Evolutionary conservation across 2,113 vertebrate genomes (phyloP).

Genomic region (Grammomys dolichurus): DNA sequence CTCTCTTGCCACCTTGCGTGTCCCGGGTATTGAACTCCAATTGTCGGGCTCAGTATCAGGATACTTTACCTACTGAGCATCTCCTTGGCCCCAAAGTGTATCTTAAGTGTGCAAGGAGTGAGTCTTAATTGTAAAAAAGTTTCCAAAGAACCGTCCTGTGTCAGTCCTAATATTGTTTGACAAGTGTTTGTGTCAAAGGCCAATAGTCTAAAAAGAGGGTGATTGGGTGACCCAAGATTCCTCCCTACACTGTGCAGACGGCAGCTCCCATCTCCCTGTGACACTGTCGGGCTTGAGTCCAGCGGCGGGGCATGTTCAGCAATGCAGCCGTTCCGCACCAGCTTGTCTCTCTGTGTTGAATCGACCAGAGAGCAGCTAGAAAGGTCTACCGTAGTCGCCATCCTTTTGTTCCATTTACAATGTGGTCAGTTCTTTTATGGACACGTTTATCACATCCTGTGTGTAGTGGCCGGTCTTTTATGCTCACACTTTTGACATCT

Average conservation of each 20-base stretch:
- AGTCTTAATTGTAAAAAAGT: not conserved
- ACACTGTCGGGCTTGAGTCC: not conserved
- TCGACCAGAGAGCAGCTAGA: not conserved
- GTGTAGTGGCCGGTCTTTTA: not conserved
- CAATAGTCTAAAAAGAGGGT: not conserved
- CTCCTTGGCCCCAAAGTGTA: not conserved
- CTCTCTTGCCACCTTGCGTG: not conserved
- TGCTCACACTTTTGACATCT: not conserved
- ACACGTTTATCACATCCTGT: not conserved
- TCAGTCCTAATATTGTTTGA: not conserved
- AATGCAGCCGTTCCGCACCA: not conserved
- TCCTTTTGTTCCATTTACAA: not conserved
- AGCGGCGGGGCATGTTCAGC: not conserved
- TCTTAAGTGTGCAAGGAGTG: constrained; percentile 21
- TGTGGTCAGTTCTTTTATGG: not conserved
- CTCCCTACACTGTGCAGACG: not conserved
- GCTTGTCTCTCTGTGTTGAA: not conserved
- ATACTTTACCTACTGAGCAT: not conserved
- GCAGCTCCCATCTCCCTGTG: not conserved
- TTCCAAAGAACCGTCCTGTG: not conserved
- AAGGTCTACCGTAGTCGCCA: not conserved
- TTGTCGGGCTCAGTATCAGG: not conserved
- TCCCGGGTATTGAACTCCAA: not conserved
- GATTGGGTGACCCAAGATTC: not conserved
- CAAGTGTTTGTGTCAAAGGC: not conserved